Conservation (phyloP, 2,888 invertebrate species). For the Caenorhabditis imperialis region DNA sequence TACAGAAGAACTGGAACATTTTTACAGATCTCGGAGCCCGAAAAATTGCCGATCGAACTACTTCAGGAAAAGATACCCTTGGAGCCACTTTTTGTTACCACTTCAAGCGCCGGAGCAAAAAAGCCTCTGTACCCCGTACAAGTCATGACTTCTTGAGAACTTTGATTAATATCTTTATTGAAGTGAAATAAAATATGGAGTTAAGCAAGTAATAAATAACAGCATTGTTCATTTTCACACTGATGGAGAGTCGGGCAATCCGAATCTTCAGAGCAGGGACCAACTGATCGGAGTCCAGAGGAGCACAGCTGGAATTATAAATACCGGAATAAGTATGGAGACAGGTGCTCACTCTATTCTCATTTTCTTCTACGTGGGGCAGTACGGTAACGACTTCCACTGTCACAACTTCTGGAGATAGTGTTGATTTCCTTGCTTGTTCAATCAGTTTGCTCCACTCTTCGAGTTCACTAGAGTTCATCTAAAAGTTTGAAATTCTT, state of each 20-base stretch:
- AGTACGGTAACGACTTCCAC: constrained; percentile 40
- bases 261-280: constrained; percentile 62
- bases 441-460: constrained; percentile 47
- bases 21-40: constrained; percentile 29
- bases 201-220: constrained; percentile 38
- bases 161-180: background rate
- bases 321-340: background rate
- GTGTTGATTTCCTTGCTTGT: constrained; percentile 15
- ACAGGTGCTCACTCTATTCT: constrained; percentile 13
- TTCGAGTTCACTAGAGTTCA: constrained; percentile 33
- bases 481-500: constrained; percentile 29
- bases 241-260: constrained; percentile 64
- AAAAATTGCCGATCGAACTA: constrained; percentile 29
- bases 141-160: constrained; percentile 7
- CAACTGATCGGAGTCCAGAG: constrained; percentile 58
- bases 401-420: background rate
- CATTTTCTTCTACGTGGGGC: constrained; percentile 32
- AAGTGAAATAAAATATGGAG: constrained; percentile 2
- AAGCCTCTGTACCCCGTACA: constrained; percentile 39
- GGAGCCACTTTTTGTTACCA: constrained; percentile 17
- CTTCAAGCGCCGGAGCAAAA: constrained; percentile 24
- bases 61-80: constrained; percentile 17
- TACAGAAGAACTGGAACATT: background rate
- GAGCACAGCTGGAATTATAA: constrained; percentile 50
- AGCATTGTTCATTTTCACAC: constrained; percentile 60